A percentile compares a stretch with the other conserved stretches of the same genome.
phyloP scores from a whole-genome alignment of 2,888 invertebrate species.

The Neoscelio sp. region DNA sequence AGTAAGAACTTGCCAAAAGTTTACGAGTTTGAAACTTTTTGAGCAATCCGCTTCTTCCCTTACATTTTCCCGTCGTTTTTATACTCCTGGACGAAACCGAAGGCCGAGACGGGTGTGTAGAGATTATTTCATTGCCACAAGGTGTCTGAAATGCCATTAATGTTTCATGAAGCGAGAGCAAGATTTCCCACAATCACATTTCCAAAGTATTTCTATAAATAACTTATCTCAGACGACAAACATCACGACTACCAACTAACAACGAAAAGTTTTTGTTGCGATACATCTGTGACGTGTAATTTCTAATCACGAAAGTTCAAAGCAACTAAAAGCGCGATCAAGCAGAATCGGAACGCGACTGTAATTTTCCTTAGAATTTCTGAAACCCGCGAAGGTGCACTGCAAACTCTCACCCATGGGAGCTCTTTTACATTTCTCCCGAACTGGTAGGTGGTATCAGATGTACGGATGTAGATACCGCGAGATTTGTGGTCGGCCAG shows the following conservation, averaged over 20 bases:
- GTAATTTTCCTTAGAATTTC: constrained; percentile 14
- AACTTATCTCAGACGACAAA: constrained; percentile 32
- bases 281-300: not conserved
- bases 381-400: constrained; percentile 14
- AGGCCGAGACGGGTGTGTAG: constrained; percentile 57
- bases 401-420: constrained; percentile 30
- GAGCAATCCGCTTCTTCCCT: constrained; percentile 73
- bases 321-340: too few relatives aligned
- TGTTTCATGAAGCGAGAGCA: constrained; percentile 64
- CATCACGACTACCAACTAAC: not conserved
- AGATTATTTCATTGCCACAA: constrained; percentile 68
- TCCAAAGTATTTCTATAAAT: constrained; percentile 47
- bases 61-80: constrained; percentile 63
- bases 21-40: constrained; percentile 78
- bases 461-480: constrained; percentile 76
- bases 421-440: constrained; percentile 73
- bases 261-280: constrained; percentile 8
- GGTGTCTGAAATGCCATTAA: constrained; percentile 67
- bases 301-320: constrained; percentile 9
- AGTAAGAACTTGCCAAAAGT: constrained; percentile 76
- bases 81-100: constrained; percentile 50
- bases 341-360: too few relatives aligned
- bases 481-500: constrained; percentile 77
- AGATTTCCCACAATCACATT: constrained; percentile 64
- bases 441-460: constrained; percentile 69